phyloP scores from a whole-genome alignment of 2,797 vertebrate genomes.

The Mormyrus hasselquistii region DNA sequence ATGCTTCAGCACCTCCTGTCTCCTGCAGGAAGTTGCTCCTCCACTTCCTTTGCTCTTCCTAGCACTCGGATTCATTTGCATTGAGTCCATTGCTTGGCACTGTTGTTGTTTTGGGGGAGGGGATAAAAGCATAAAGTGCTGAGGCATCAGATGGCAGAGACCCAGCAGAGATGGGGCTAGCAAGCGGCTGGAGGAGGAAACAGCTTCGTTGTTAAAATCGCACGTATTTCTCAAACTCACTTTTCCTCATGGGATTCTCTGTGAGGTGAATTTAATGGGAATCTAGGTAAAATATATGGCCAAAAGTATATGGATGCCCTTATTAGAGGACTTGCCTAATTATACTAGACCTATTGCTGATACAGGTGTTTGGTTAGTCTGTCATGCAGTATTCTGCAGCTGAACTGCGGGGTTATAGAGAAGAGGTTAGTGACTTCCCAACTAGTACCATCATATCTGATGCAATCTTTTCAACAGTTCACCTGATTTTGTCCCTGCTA shows the following conservation, averaged over 20 bases:
- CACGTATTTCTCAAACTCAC: neutral
- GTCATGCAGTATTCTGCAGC: neutral
- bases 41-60: neutral
- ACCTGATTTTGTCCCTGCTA: neutral
- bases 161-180: neutral
- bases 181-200: neutral
- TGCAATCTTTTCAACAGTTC: neutral
- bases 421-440: neutral
- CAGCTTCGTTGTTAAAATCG: neutral
- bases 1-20: neutral
- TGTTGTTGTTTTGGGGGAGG: neutral
- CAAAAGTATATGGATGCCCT: neutral
- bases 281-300: neutral
- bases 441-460: neutral
- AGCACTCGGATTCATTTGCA: neutral
- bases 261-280: neutral
- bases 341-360: neutral
- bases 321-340: neutral
- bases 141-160: constrained; percentile 35
- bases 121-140: constrained; percentile 22
- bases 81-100: constrained; percentile 15
- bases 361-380: neutral
- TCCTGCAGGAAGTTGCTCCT: neutral
- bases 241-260: neutral
- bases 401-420: neutral